A percentile compares a stretch with the other conserved stretches of the same genome.
These are phyloP conservation scores for Channa striata DNA, from an alignment of 2,797 vertebrate genomes.

Conservation along the genomic window DNA sequence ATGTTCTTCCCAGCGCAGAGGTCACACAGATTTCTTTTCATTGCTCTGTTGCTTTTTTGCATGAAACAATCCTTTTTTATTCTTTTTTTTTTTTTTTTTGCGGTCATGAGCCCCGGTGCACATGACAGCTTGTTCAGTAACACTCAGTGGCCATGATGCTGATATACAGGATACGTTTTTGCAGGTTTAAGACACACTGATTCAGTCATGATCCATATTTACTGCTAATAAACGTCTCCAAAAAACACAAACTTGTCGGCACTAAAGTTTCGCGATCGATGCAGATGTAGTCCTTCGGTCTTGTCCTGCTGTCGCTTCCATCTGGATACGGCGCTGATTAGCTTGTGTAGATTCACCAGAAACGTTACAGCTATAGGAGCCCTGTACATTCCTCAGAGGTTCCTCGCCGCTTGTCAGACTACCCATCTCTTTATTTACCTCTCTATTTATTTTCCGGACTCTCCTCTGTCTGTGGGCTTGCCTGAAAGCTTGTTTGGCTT, in stretches of 20 bases:
- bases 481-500: conserved; percentile 9
- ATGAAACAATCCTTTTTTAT: not conserved
- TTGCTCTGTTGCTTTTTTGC: not conserved
- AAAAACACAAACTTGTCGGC: conserved; percentile 1
- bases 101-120: too few relatives aligned
- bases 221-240: not conserved
- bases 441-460: conserved; percentile 5
- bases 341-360: conserved; percentile 6
- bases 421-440: not conserved
- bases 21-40: not conserved
- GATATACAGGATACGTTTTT: too few relatives aligned
- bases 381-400: not conserved
- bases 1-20: not conserved
- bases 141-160: too few relatives aligned
- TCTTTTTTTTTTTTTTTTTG: too few relatives aligned
- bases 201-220: not conserved
- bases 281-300: conserved; percentile 23
- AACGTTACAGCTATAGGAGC: not conserved
- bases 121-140: not conserved
- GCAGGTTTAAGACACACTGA: not conserved
- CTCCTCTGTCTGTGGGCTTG: not conserved
- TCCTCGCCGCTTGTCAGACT: not conserved
- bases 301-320: too few relatives aligned
- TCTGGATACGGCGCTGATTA: not conserved
- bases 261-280: conserved; percentile 6